Base-by-base conservation (phyloP, 2,888 invertebrate species). In the Pegoplata infirma region DNA sequence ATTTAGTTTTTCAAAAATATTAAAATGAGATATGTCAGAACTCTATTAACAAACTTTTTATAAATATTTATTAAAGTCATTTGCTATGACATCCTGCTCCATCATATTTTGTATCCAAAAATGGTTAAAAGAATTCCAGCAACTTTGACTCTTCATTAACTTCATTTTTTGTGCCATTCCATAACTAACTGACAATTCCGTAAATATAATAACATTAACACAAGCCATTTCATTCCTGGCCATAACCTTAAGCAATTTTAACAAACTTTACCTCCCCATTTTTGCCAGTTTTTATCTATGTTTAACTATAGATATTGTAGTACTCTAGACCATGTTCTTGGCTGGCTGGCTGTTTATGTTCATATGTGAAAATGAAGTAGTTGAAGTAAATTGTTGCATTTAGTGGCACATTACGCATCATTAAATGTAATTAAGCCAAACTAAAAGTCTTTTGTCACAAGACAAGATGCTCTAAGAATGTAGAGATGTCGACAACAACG, bases 381-480 rank as follows among this genome's bases (percentile, higher is more conserved):
- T 79, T 75, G 74, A 79, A 71, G 66, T 74, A 79, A 71, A 74
- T 67, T 67, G 69, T 71, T 74, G 74, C 59, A 74, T 69, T 78
- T 66, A 74, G 74, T 74, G 68, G 72, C 71, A 79, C 72, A 82
- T 81, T 81, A 82, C 78, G 81, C 80, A 82, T 79, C 82, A 81
- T 82, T 82, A 82, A 81, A 72, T 78, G 76, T 78, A 80, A 81
- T 81, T 81, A 78, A 67, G 71, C 78, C 66, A 75, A 79, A 79
- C 74, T 79, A 75, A 67, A 74, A 71, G 74, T 71, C 78, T 71
- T 67, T 71, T 79, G 74, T 79, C 74, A 79, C 53, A 75, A 66
- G 49, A 67, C n/a, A 59, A 71, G 47, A 32, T 21, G 17, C 32
- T 49, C 3, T 5, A 5, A 23, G 32, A 16, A 63, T 5, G 55